Conservation (phyloP, 2,888 invertebrate species). For the Hyposoter didymator region DNA sequence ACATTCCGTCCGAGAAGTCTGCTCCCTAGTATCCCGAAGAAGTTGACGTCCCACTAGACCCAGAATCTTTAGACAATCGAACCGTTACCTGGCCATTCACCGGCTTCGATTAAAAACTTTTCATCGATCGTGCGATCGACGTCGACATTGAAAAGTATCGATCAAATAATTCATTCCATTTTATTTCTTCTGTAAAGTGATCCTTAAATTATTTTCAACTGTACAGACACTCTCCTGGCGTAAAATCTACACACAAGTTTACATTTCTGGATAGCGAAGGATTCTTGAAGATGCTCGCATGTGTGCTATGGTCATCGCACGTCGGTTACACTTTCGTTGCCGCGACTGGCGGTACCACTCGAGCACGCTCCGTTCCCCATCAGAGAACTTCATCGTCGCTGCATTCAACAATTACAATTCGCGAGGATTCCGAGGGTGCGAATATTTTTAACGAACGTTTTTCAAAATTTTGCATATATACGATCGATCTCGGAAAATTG, state of each 20-base stretch:
- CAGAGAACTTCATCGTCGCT: slow-evolving; percentile 56
- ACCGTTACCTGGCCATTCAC: slow-evolving; percentile 49
- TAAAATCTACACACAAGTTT: slow-evolving; percentile 2
- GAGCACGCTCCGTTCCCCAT: slow-evolving; percentile 67
- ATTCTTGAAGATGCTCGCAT: slow-evolving; percentile 46
- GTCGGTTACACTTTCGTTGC: slow-evolving; percentile 81
- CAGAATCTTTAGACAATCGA: slow-evolving; percentile 31
- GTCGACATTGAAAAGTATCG: slow-evolving; percentile 23
- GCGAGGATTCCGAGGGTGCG: slow-evolving; percentile 6
- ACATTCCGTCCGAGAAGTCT: slow-evolving; percentile 35
- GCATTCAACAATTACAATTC: slow-evolving; percentile 46
- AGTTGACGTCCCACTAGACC: slow-evolving; percentile 8
- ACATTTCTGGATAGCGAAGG: background rate
- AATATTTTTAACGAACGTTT: background rate
- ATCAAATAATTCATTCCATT: slow-evolving; percentile 5
- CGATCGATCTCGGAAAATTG: background rate
- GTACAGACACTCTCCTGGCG: background rate
- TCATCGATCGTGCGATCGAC: slow-evolving; percentile 26
- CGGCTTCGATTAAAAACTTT: slow-evolving; percentile 27
- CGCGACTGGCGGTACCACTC: slow-evolving; percentile 80
- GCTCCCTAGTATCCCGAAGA: slow-evolving; percentile 20
- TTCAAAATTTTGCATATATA: background rate
- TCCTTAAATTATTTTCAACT: background rate
- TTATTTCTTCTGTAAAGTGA: background rate
- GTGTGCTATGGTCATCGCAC: slow-evolving; percentile 66